These are phyloP conservation scores for Corythornis vintsioides DNA, from an alignment of 2,113 vertebrate species.

Conservation along the genomic window DNA sequence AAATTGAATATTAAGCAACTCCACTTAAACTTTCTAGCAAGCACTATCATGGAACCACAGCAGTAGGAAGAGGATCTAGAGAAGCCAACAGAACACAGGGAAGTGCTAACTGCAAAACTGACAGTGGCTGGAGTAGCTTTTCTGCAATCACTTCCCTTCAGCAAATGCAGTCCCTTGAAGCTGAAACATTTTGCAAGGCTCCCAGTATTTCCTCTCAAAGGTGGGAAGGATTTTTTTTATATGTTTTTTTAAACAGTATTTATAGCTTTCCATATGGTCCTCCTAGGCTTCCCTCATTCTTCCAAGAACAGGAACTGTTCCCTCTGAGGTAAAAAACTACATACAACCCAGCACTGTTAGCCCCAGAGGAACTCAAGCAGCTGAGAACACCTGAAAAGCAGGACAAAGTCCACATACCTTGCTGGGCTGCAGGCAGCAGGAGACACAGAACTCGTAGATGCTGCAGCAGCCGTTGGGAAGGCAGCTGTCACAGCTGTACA, in stretches of 20 bases:
- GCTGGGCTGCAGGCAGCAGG: constrained; percentile 94
- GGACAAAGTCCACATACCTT: constrained; percentile 76
- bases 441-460: constrained; percentile 92
- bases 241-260: neutral
- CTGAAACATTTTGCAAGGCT: neutral
- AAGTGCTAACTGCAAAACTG: neutral
- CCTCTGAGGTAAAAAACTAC: neutral
- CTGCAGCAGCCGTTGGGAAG: constrained; percentile 91
- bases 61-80: neutral
- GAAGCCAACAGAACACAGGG: neutral
- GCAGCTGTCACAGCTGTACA: constrained; percentile 90
- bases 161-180: neutral
- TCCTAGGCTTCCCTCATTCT: neutral
- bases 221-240: neutral
- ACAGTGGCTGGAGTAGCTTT: neutral
- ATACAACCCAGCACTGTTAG: neutral
- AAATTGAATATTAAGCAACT: neutral
- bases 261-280: neutral
- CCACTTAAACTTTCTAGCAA: neutral
- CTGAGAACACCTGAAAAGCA: neutral
- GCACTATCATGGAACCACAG: neutral
- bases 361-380: neutral
- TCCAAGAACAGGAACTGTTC: neutral
- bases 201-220: neutral
- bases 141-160: neutral